phyloP scores from a whole-genome alignment of 1,140 invertebrate genomes.

The Anastrepha obliqua region DNA sequence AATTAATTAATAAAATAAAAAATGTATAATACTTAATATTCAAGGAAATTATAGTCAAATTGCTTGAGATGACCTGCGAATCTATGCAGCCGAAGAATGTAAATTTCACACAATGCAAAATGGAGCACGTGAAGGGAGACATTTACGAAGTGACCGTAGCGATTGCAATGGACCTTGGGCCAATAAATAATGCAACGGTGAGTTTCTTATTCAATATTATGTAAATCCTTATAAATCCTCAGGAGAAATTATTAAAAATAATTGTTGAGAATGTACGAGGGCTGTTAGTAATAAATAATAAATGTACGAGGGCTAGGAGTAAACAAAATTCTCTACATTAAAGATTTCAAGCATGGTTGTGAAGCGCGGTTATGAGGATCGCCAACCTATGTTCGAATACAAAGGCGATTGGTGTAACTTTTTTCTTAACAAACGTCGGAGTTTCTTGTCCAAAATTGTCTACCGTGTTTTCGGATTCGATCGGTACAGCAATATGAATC shows the following conservation, averaged over 20 bases:
- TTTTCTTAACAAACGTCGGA: not conserved
- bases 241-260: not conserved
- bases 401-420: not conserved
- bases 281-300: too few relatives aligned
- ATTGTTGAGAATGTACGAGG: too few relatives aligned
- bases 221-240: too few relatives aligned
- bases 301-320: not conserved
- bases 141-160: not conserved
- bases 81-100: not conserved
- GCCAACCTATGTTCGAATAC: not conserved
- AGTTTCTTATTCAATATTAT: not conserved
- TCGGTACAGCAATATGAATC: slow-evolving; percentile 23
- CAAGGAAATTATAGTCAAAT: not conserved
- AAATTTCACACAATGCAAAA: not conserved
- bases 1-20: too few relatives aligned
- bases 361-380: not conserved
- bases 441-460: not conserved
- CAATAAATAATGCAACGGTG: not conserved
- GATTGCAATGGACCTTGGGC: not conserved
- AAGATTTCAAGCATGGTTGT: not conserved
- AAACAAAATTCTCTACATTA: not conserved
- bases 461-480: not conserved
- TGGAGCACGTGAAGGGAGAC: not conserved
- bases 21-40: not conserved
- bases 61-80: not conserved